Base-by-base conservation (phyloP, 30 jellyfish, hydroid and myxozoan genomes). In the Nemopilema nomurai region DNA sequence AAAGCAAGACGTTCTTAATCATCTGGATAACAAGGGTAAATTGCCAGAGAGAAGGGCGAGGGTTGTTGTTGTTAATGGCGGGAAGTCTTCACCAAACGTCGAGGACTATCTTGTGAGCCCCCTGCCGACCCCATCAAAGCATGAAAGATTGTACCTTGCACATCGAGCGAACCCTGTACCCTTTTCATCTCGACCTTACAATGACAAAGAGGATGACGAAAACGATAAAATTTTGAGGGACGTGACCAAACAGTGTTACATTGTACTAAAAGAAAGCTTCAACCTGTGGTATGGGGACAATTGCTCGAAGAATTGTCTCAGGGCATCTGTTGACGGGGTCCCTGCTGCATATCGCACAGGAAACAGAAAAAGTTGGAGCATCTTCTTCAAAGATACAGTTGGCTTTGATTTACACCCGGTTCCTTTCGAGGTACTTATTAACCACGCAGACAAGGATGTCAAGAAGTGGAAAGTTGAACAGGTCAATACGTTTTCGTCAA, bases 41-140 rank as follows among this genome's bases (percentile, higher is more conserved):
- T 78, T 81, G 71, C 98, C 96, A 6, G 82, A 51, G 19, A 71
- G 98, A 31, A 57, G 92, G n/a, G 98, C 98, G 7, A 83, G 95
- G 51, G 96, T 79, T 4, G 64, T 87, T 24, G 63, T 92, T 1
- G 75, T 71, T n/a, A 87, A 92, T 49, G 96, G 94, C 13, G 96
- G 81, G 23, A 79, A 67, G 49, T 32, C 82, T 49, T 31, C 70
- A 18, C 91, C 98, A 4, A 76, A 86, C 66, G 91, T 90, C 21
- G 97, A 90, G 67, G 94, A 90, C 33, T 87, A 78, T 66, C 53
- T 86, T 23, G 98, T 92, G 8, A 82, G 82, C 9, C 98, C 98
- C 0, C 70, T 92, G 74, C 91, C 96, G 1, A 80, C 75, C 18
- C 98, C 98, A 29, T 72, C 72, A 21, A 70, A 29, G 4, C 96